Base-by-base conservation (phyloP, 2,113 vertebrate species). In the Synodontis membranacea region DNA sequence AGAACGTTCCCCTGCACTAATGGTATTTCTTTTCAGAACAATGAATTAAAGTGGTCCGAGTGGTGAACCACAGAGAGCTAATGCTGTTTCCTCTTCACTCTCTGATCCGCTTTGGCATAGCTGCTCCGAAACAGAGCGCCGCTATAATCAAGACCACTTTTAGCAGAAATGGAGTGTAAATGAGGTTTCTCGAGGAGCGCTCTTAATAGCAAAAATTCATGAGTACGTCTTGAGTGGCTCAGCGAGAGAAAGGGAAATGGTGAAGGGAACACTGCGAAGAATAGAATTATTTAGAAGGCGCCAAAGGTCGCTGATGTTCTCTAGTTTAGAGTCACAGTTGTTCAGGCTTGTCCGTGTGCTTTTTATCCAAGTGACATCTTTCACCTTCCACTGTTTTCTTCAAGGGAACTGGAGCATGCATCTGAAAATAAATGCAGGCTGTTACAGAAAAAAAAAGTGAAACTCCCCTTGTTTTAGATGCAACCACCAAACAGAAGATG, bases 151-250 rank as follows among this genome's bases (percentile, higher is more conserved):
- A 84, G 75, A 34, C 54, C 75, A 80, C 60, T 68, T 86, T 78
- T 80, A 79, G 78, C 58, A 79, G 75, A 85, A 50, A 46, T 48
- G n/a, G 83, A 84, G 39, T 84, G 72, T 76, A 84, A 62, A 84
- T 64, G 39, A 85, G 70, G 48, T 76, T 85, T 78, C 74, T 78
- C 17, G 80, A 86, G 23, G 48, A 68, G 74, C 9, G 1, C 84
- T 66, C 60, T 86, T 68, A 80, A 86, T 80, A 80, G 39, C n/a
- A 64, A 50, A 85, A 85, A 78, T 62, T 78, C 52, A 62, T 60
- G 72, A 78, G 84, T 15, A 85, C 54, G 48, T 62, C 54, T 46
- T 60, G 52, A 84, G 37, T 15, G 68, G 21, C 82, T 74, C 34
- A 56, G 37, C 44, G 42, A 19, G 25, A 37, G 19, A 50, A 62